phyloP scores from a whole-genome alignment of 2,888 invertebrate genomes.

The Perizoma affinitatum region DNA sequence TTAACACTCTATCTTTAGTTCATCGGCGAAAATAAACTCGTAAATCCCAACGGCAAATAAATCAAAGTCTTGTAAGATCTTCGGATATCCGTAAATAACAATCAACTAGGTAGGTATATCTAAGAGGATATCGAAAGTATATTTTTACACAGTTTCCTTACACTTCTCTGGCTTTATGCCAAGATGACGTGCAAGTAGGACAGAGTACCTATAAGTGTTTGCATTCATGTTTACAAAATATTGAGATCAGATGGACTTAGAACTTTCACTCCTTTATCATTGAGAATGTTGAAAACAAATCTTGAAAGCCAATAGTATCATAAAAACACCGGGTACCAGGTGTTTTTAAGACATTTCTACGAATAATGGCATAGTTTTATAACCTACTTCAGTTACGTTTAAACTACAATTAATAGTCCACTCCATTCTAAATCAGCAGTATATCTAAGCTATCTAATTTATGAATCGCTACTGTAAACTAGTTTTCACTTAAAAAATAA shows the following conservation, averaged over 20 bases:
- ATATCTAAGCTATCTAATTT: no score
- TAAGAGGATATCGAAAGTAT: constrained; percentile 12
- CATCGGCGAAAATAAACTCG: neutral
- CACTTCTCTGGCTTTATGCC: constrained; percentile 44
- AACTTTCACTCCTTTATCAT: constrained; percentile 37
- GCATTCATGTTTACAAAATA: constrained; percentile 59
- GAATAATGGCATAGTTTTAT: neutral
- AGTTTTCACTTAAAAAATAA: no score
- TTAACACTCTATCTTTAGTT: neutral
- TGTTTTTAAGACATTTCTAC: no score
- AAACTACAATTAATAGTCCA: no score
- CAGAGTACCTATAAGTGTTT: constrained; percentile 31
- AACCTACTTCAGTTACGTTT: no score
- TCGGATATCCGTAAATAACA: constrained; percentile 13
- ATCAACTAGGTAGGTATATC: constrained; percentile 1
- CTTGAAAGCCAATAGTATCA: neutral
- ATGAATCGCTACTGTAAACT: no score
- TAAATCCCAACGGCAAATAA: constrained; percentile 1
- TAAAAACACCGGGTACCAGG: neutral
- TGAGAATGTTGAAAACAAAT: constrained; percentile 8
- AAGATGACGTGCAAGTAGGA: constrained; percentile 35
- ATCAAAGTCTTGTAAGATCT: neutral
- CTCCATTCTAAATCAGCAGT: no score
- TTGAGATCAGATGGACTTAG: constrained; percentile 41
- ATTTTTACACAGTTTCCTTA: constrained; percentile 22